Evolutionary conservation across 1,140 invertebrate genomes (phyloP).

Genomic region (Eciton burchellii): DNA sequence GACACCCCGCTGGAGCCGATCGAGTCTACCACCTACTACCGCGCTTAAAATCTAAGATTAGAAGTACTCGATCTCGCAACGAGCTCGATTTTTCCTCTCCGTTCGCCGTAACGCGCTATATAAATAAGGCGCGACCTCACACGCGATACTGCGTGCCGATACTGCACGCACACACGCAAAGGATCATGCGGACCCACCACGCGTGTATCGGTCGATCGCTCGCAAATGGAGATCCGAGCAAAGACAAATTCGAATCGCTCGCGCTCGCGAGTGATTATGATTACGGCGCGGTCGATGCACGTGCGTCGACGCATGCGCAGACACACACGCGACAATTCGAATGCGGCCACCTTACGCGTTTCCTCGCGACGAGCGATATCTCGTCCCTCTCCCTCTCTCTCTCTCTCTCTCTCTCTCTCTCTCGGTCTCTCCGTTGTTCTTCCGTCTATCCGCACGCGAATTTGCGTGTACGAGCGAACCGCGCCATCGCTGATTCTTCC

Average conservation of each 20-base stretch:
- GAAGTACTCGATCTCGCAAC: slow-evolving; percentile 56
- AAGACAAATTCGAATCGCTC: slow-evolving; percentile 72
- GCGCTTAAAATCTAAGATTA: slow-evolving; percentile 58
- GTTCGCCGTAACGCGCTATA: slow-evolving; percentile 2
- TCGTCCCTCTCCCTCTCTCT: not conserved
- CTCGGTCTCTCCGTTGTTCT: slow-evolving; percentile 26
- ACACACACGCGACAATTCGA: too few relatives aligned
- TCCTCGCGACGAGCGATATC: slow-evolving; percentile 38
- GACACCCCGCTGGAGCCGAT: not conserved
- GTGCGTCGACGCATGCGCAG: not conserved
- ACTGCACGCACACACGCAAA: not conserved
- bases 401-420: slow-evolving; percentile 13
- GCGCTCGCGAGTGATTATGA: slow-evolving; percentile 70
- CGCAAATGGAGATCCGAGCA: slow-evolving; percentile 65
- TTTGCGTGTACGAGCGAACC: slow-evolving; percentile 62
- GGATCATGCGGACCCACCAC: too few relatives aligned
- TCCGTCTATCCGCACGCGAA: slow-evolving; percentile 31
- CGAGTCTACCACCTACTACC: slow-evolving; percentile 2
- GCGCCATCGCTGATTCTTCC: slow-evolving; percentile 13
- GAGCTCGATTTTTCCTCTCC: not conserved
- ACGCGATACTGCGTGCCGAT: not conserved
- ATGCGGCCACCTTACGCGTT: too few relatives aligned
- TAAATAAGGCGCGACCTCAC: slow-evolving; percentile 18
- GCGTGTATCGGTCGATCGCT: slow-evolving; percentile 53
- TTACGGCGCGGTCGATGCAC: slow-evolving; percentile 38